A percentile compares a stretch with the other conserved stretches of the same genome.
Conservation (phyloP, 2,797 vertebrate genomes). For the Fistularia commersonii region DNA sequence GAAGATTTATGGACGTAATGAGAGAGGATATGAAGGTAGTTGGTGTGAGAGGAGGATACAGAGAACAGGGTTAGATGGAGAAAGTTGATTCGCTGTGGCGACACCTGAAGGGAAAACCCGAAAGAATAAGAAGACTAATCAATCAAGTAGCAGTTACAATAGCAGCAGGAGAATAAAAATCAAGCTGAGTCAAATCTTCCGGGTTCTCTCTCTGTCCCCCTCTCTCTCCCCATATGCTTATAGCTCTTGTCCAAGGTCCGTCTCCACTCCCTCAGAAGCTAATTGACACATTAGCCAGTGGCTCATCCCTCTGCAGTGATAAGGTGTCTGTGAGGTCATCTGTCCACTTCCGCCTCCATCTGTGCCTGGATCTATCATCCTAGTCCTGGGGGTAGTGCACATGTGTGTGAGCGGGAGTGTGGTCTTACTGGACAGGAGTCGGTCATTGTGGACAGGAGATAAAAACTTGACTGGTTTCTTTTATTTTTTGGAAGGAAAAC, state of each 20-base stretch:
- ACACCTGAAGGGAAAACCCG: too few species aligned
- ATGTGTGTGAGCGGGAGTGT: slow-evolving; percentile 9
- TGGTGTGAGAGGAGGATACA: too few species aligned
- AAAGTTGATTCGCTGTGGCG: too few species aligned
- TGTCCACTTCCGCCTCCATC: slow-evolving; percentile 59
- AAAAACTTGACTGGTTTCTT: too few species aligned
- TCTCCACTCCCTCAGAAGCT: slow-evolving; percentile 36
- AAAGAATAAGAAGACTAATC: not conserved
- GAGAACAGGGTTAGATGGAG: too few species aligned
- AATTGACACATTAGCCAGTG: slow-evolving; percentile 67
- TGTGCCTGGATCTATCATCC: slow-evolving; percentile 68
- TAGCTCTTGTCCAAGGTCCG: slow-evolving; percentile 27
- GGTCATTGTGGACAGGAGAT: too few species aligned
- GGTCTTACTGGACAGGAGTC: too few species aligned
- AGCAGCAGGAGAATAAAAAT: not conserved
- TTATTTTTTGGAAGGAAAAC: too few species aligned
- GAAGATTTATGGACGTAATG: too few species aligned
- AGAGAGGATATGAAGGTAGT: too few species aligned
- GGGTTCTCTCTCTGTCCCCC: slow-evolving; percentile 11
- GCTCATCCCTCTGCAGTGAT: slow-evolving; percentile 57
- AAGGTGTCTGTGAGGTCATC: slow-evolving; percentile 71
- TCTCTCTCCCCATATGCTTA: slow-evolving; percentile 11
- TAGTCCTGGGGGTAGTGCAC: slow-evolving; percentile 52
- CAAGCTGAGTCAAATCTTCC: slow-evolving; percentile 1
- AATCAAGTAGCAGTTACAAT: not conserved